A percentile compares a stretch with the other conserved stretches of the same genome.
phyloP scores from a whole-genome alignment of 2,888 invertebrate species.

The Sipha maydis region DNA sequence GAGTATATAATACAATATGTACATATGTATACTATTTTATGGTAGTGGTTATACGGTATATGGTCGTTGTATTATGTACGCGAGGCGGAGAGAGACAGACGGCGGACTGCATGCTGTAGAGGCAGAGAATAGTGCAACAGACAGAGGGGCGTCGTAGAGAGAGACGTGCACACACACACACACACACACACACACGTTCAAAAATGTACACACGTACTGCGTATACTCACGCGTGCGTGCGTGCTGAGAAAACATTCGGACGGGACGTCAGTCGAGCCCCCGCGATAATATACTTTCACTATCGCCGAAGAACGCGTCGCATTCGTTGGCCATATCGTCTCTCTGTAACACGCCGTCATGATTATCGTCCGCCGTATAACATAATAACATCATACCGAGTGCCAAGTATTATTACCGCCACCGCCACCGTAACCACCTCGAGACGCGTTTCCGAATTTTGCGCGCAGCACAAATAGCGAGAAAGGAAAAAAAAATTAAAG shows the following conservation, averaged over 20 bases:
- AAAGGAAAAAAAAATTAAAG: not conserved
- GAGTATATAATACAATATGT: not conserved
- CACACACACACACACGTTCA: too few species aligned
- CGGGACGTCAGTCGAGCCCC: conserved; percentile 8
- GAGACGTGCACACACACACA: too few species aligned
- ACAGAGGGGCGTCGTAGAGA: not conserved
- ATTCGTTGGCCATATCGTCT: conserved; percentile 36
- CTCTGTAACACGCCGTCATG: conserved; percentile 18
- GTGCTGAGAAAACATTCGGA: not conserved
- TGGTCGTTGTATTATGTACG: not conserved
- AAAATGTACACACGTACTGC: not conserved
- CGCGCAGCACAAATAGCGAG: not conserved
- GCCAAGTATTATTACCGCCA: too few species aligned
- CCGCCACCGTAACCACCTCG: not conserved
- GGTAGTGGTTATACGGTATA: not conserved
- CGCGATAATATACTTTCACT: conserved; percentile 57
- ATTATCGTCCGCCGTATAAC: not conserved
- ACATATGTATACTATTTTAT: not conserved
- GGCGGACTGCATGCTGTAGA: not conserved
- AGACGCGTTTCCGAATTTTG: not conserved
- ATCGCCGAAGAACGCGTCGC: conserved; percentile 48
- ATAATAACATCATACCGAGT: too few species aligned
- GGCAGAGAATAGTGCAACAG: not conserved
- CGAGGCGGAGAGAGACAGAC: not conserved
- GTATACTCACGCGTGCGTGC: not conserved